Evolutionary conservation across 2,888 invertebrate species (phyloP).

Genomic region (Mayetiola destructor): DNA sequence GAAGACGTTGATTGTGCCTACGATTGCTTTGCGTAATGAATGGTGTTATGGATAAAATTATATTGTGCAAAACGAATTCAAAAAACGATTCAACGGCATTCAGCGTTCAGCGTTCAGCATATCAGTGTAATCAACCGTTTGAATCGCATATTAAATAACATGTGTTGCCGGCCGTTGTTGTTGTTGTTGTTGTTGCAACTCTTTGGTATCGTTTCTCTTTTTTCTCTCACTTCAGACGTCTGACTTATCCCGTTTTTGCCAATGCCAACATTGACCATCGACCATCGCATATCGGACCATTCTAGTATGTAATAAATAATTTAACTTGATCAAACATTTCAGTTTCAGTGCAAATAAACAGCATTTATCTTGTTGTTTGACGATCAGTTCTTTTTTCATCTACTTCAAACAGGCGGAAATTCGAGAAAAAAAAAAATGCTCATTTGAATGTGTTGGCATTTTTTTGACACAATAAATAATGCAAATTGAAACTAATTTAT

Average conservation of each 20-base stretch:
- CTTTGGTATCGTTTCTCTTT: no score
- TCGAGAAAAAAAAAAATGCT: background rate
- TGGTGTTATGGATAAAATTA: no score
- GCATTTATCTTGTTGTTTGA: constrained; percentile 6
- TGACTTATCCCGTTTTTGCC: no score
- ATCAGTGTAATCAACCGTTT: background rate
- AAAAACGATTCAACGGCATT: no score
- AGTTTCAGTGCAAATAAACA: constrained; percentile 1
- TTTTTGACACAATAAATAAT: constrained; percentile 1
- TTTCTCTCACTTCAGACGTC: no score
- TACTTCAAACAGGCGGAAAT: background rate
- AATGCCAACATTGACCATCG: background rate
- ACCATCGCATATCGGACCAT: no score
- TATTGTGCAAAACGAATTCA: no score
- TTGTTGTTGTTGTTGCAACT: no score
- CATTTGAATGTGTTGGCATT: background rate
- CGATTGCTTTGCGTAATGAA: no score
- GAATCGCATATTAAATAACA: constrained; percentile 6
- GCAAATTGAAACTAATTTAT: constrained; percentile 12
- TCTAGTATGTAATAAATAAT: background rate
- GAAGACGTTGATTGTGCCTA: background rate
- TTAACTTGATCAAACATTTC: constrained; percentile 10
- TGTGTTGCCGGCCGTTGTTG: no score
- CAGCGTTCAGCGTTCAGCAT: no score
- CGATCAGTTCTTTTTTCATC: constrained; percentile 8